Percentiles rank a stretch among this genome's conserved stretches.
Conservation (phyloP, 2,888 invertebrate species). For the Drosophila atripex region DNA sequence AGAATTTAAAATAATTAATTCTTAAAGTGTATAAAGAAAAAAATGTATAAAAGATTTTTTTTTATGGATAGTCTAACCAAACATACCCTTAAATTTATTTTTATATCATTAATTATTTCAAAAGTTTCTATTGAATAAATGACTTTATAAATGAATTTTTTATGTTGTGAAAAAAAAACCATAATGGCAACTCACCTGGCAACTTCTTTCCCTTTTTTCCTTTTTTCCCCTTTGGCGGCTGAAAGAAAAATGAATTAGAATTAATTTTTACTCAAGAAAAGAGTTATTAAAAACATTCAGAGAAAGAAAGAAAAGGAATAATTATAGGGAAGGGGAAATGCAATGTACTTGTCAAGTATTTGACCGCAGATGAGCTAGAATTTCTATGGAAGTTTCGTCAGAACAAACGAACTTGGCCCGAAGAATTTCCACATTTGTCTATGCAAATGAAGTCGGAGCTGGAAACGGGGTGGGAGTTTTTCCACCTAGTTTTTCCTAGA, state of each 20-base stretch:
- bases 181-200: too few species aligned
- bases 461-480: neutral
- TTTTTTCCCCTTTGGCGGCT: conserved; percentile 83
- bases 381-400: neutral
- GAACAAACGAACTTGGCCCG: conserved; percentile 19
- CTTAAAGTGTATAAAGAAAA: too few species aligned
- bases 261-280: neutral
- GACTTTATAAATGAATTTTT: too few species aligned
- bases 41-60: too few species aligned
- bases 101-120: too few species aligned
- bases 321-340: neutral
- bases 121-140: too few species aligned
- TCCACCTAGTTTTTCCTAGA: neutral
- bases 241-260: conserved; percentile 43
- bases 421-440: conserved; percentile 39
- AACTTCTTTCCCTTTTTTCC: conserved; percentile 37
- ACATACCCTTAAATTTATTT: too few species aligned
- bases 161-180: too few species aligned
- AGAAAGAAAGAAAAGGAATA: neutral
- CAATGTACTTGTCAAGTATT: conserved; percentile 1
- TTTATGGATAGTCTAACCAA: too few species aligned
- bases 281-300: too few species aligned
- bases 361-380: conserved; percentile 14
- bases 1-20: too few species aligned
- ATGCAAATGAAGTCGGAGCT: conserved; percentile 19